Evolutionary conservation across 2,797 vertebrate species (phyloP).

Genomic region (Rachycentron canadum): DNA sequence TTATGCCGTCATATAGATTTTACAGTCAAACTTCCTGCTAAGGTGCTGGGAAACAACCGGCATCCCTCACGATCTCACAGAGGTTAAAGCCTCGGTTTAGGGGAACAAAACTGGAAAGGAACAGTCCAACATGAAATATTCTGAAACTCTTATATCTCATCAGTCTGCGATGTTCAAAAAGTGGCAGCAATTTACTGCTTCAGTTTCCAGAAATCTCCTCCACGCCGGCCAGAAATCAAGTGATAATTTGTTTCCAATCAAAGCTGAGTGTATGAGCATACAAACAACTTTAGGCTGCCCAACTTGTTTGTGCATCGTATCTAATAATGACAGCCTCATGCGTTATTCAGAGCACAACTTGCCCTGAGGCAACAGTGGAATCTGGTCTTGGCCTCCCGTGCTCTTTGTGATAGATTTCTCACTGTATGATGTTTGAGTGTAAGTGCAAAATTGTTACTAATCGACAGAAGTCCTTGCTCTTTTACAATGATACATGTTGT

Average conservation of each 20-base stretch:
- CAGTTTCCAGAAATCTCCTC: neutral
- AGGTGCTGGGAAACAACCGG: neutral
- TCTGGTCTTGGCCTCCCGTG: conserved; percentile 9
- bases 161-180: neutral
- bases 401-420: conserved; percentile 8
- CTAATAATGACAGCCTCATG: conserved; percentile 21
- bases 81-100: conserved; percentile 1
- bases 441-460: conserved; percentile 1
- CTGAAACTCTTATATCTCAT: neutral
- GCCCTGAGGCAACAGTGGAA: conserved; percentile 30
- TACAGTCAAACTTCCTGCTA: neutral
- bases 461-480: neutral
- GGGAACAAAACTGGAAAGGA: neutral
- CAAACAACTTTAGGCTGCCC: neutral
- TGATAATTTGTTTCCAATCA: conserved; percentile 3
- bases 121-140: neutral
- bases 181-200: neutral
- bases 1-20: neutral
- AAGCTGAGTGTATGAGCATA: neutral
- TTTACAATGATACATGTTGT: neutral
- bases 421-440: neutral
- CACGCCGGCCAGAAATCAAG: neutral
- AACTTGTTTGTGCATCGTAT: conserved; percentile 25
- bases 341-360: conserved; percentile 37
- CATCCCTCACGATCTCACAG: neutral